Evolutionary conservation across 2,797 vertebrate species (phyloP).

Genomic region (Hypotaenidia okinawae): DNA sequence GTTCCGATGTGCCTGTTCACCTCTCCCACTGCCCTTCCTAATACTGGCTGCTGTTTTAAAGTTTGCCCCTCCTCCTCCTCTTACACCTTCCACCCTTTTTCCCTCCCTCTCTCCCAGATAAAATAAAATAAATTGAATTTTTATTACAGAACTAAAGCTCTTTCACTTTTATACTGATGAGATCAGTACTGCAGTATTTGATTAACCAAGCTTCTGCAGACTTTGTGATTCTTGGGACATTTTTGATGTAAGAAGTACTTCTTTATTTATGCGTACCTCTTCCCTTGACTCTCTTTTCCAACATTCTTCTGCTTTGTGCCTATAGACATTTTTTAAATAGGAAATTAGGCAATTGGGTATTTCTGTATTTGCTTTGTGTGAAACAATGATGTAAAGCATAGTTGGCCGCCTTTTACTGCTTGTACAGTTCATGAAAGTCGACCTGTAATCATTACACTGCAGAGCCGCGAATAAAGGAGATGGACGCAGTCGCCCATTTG

Average conservation of each 20-base stretch:
- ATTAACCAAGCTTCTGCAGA: constrained; percentile 80
- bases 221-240: constrained; percentile 78
- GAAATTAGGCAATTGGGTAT: constrained; percentile 70
- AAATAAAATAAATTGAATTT: constrained; percentile 75
- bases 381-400: constrained; percentile 78
- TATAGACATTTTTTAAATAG: constrained; percentile 77
- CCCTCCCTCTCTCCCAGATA: constrained; percentile 35
- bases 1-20: constrained; percentile 87
- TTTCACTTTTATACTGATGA: constrained; percentile 85
- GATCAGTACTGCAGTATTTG: constrained; percentile 83
- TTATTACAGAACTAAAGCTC: constrained; percentile 81
- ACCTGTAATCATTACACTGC: constrained; percentile 76
- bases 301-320: constrained; percentile 77
- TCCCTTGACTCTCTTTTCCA: constrained; percentile 44
- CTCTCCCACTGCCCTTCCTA: constrained; percentile 61
- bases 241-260: constrained; percentile 81
- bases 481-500: constrained; percentile 42
- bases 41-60: constrained; percentile 85
- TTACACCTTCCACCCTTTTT: background rate
- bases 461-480: constrained; percentile 79
- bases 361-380: constrained; percentile 79
- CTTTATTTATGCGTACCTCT: constrained; percentile 81
- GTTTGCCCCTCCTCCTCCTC: constrained; percentile 76
- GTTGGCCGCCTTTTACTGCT: constrained; percentile 76
- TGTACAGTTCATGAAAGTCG: constrained; percentile 77